These are phyloP conservation scores for Chrysodeixis includens DNA, from an alignment of 2,888 invertebrate genomes.

Conservation along the genomic window DNA sequence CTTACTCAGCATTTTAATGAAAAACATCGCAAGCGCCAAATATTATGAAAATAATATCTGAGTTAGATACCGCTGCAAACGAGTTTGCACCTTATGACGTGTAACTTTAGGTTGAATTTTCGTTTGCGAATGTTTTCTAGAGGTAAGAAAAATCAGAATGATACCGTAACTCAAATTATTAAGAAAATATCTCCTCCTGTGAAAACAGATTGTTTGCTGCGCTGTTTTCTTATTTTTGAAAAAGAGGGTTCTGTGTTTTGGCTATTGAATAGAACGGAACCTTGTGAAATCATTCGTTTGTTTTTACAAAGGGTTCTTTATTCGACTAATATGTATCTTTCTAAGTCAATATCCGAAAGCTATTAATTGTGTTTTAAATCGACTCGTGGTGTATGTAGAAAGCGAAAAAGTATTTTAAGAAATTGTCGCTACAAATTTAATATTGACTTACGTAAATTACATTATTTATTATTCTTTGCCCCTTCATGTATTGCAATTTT, in stretches of 20 bases:
- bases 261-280: neutral
- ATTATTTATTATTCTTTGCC: too few species aligned
- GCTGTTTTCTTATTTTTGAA: conserved; percentile 1
- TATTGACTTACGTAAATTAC: too few species aligned
- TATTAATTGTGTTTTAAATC: too few species aligned
- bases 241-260: neutral
- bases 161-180: conserved; percentile 9
- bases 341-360: too few species aligned
- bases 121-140: neutral
- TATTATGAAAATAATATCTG: conserved; percentile 5
- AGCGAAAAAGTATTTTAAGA: too few species aligned
- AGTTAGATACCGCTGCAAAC: neutral
- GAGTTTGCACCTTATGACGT: neutral
- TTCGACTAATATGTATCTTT: too few species aligned
- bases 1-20: conserved; percentile 8
- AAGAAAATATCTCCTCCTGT: conserved; percentile 3
- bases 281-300: neutral
- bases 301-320: too few species aligned
- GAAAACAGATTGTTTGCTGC: neutral
- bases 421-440: too few species aligned
- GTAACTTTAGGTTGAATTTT: neutral
- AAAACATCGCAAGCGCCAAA: conserved; percentile 7
- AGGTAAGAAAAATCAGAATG: conserved; percentile 3
- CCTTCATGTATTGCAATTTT: too few species aligned
- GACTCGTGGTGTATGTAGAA: too few species aligned